Evolutionary conservation across 2,113 vertebrate species (phyloP).

Genomic region (Paraplagusia blochii): DNA sequence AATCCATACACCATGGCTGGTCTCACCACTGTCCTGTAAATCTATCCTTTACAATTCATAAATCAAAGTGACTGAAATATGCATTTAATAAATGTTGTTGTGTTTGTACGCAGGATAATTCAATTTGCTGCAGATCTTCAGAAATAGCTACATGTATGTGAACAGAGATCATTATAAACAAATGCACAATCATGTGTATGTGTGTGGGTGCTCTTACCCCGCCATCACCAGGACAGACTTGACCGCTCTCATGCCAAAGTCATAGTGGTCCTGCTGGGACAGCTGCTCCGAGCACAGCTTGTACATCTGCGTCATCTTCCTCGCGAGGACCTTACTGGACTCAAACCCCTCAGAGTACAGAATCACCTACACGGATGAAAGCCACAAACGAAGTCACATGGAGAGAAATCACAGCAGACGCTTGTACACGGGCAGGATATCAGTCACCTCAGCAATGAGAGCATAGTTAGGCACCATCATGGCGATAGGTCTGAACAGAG

Average conservation of each 20-base stretch:
- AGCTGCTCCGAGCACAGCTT: constrained; percentile 86
- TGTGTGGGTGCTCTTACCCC: constrained; percentile 68
- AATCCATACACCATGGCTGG: too few relatives aligned
- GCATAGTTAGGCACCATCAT: constrained; percentile 93
- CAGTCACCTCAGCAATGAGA: constrained; percentile 84
- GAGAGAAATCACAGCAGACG: not conserved
- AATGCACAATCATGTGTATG: constrained; percentile 16
- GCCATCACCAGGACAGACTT: constrained; percentile 88
- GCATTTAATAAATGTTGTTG: too few relatives aligned
- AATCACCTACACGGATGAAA: constrained; percentile 72
- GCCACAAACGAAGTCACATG: not conserved
- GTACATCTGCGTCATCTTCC: constrained; percentile 89
- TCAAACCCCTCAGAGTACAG: constrained; percentile 86
- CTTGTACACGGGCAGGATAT: not conserved
- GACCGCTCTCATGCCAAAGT: constrained; percentile 87
- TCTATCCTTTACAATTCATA: too few relatives aligned
- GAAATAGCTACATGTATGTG: too few relatives aligned
- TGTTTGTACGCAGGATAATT: too few relatives aligned
- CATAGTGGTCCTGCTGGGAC: constrained; percentile 85
- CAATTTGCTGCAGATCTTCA: too few relatives aligned
- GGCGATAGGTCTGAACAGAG: constrained; percentile 86
- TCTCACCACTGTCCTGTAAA: too few relatives aligned
- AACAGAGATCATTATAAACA: not conserved
- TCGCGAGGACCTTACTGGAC: constrained; percentile 82
- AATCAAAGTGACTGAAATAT: too few relatives aligned